Evolutionary conservation across 2,113 vertebrate genomes (phyloP).

Genomic region (Morone chrysops): DNA sequence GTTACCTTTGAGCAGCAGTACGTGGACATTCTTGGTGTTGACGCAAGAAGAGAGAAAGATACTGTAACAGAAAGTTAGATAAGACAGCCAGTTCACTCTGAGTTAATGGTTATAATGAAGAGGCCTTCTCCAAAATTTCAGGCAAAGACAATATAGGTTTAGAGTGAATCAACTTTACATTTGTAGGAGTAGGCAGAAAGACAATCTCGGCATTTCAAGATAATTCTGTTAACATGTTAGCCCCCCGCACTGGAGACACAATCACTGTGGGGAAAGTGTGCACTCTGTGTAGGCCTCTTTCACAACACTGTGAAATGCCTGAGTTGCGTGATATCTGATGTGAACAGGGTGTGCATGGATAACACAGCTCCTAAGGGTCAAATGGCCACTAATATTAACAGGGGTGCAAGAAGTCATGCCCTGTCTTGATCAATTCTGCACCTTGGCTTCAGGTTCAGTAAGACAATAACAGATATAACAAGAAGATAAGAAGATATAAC

Average conservation of each 20-base stretch:
- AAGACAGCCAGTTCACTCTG: slow-evolving; percentile 22
- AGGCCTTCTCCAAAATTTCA: not conserved
- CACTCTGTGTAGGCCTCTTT: slow-evolving; percentile 39
- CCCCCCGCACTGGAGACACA: slow-evolving; percentile 3
- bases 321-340: slow-evolving; percentile 9
- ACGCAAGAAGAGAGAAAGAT: slow-evolving; percentile 13
- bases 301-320: slow-evolving; percentile 66
- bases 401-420: not conserved
- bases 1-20: slow-evolving; percentile 2
- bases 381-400: slow-evolving; percentile 8
- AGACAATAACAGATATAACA: too few species aligned
- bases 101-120: not conserved
- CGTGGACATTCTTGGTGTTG: not conserved
- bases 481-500: too few species aligned
- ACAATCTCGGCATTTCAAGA: not conserved
- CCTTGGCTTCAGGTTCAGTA: slow-evolving; percentile 38
- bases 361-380: slow-evolving; percentile 11
- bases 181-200: not conserved
- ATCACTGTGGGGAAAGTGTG: not conserved
- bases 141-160: not conserved
- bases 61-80: slow-evolving; percentile 14
- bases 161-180: not conserved
- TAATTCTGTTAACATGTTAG: slow-evolving; percentile 25
- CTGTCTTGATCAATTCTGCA: slow-evolving; percentile 26
- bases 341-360: slow-evolving; percentile 19